Percentiles rank a stretch among this genome's conserved stretches.
phyloP scores from a whole-genome alignment of 2,113 vertebrate genomes.

The Nipponia nippon region DNA sequence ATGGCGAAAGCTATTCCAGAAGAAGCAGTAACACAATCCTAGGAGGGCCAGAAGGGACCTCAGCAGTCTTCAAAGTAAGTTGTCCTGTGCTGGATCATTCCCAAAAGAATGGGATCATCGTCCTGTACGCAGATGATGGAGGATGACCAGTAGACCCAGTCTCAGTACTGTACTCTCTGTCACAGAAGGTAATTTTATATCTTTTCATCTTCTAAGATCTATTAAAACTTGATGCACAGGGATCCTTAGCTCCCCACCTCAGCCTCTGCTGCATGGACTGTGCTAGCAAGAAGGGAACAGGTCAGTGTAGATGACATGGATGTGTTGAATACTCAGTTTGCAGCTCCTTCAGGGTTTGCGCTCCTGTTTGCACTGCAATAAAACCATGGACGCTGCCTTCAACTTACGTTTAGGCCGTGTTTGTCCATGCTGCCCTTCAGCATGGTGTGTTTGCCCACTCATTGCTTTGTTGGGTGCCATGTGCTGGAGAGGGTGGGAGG shows the following conservation, averaged over 20 bases:
- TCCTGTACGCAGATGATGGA: neutral
- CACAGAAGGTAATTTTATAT: neutral
- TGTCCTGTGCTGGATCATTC: neutral
- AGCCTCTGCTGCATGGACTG: neutral
- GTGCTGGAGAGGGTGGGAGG: too few relatives aligned
- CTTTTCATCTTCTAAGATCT: neutral
- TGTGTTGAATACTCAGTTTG: neutral
- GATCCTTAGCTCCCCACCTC: neutral
- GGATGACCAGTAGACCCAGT: neutral
- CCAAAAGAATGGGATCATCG: rapidly evolving
- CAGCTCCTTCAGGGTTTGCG: neutral
- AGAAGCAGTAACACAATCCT: neutral
- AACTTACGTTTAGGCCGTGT: neutral
- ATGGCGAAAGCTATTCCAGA: neutral
- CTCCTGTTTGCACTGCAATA: neutral
- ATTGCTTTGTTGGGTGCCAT: neutral
- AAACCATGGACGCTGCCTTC: neutral
- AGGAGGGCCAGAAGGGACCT: neutral
- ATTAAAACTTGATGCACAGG: neutral
- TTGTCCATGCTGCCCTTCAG: too few relatives aligned
- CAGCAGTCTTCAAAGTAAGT: neutral
- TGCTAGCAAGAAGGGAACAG: neutral
- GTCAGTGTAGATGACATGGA: neutral
- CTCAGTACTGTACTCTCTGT: neutral
- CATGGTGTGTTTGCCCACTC: neutral